phyloP scores from a whole-genome alignment of 1,140 invertebrate species.

The Thalassaphorura encarpata region DNA sequence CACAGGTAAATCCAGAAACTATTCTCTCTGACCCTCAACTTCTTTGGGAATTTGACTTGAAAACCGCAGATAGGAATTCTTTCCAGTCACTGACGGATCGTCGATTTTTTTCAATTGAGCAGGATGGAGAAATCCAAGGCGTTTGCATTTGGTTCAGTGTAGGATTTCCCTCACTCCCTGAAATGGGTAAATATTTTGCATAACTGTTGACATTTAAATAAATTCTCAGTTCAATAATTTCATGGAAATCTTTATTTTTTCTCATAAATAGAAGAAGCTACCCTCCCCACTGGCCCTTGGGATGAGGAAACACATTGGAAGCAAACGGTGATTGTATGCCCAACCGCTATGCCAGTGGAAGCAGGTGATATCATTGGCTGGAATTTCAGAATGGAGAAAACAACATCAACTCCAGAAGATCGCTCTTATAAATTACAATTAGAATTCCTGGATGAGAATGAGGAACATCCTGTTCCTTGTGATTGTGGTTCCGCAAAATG shows the following conservation, averaged over 20 bases:
- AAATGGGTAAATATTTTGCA: too few species aligned
- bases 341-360: conserved; percentile 36
- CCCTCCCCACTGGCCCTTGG: conserved; percentile 62
- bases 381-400: conserved; percentile 46
- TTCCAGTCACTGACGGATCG: conserved; percentile 35
- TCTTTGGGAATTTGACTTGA: conserved; percentile 37
- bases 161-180: conserved; percentile 34
- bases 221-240: too few species aligned
- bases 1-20: conserved; percentile 34
- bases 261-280: conserved; percentile 35
- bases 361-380: conserved; percentile 55
- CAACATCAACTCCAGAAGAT: conserved; percentile 39
- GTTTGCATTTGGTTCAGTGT: conserved; percentile 46
- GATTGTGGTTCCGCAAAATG: conserved; percentile 64
- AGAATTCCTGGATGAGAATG: conserved; percentile 55
- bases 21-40: conserved; percentile 40
- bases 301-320: conserved; percentile 88
- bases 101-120: conserved; percentile 40
- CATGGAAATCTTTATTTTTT: not conserved
- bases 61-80: conserved; percentile 33
- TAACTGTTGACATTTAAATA: too few species aligned
- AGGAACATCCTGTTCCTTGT: conserved; percentile 67
- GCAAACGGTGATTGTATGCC: conserved; percentile 67
- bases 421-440: conserved; percentile 58
- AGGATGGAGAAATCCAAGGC: conserved; percentile 57